Base-by-base conservation (phyloP, 2,888 invertebrate genomes). In the Muschampia plurimacula region DNA sequence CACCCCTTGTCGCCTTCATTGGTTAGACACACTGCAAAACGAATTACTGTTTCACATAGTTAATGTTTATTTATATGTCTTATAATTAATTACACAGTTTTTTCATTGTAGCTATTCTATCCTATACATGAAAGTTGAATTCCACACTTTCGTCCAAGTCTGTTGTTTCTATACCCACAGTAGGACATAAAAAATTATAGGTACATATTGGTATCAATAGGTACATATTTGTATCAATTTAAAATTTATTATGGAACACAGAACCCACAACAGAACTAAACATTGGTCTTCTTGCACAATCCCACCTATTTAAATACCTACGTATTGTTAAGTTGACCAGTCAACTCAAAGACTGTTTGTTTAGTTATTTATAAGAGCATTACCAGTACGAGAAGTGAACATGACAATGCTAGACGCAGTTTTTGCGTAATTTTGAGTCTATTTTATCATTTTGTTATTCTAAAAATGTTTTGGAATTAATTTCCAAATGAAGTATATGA, bases 341-440 rank as follows among this genome's bases (percentile, higher is more conserved):
- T 93, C 93, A 91, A 80, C 80, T 81, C 83, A 82, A 94, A 94
- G 93, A 94, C 93, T 94, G 93, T 87, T 89, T 91, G 90, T 89
- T 91, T 91, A 92, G 92, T 92, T 90, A 86, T 89, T 55, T 90
- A 84, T 88, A 91, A 90, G 67, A 72, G 44, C 67, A 72, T 46
- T 67, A 67, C 64, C 57, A 57, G 67, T 52, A 67, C 62, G 57
- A 72, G 60, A 72, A 60, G 67, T 62, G 60, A 72, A 74, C 66
- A 46, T 73, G 74, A 84, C 82, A 82, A 84, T 86, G 83, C 86
- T 6, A 84, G 28, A 55, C 46, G 62, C 72, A 67, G n/a, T 66
- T 39, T 41, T 67, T 52, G 67, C 55, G 63, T 15, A 57, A 22
- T 72, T 67, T 72, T 46, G 67, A 67, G 32, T 67, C 63, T 63